Evolutionary conservation across 2,797 vertebrate species (phyloP), one percentile per base, ranked within the genome.

Genomic region (Sebastes trivittatus): DNA sequence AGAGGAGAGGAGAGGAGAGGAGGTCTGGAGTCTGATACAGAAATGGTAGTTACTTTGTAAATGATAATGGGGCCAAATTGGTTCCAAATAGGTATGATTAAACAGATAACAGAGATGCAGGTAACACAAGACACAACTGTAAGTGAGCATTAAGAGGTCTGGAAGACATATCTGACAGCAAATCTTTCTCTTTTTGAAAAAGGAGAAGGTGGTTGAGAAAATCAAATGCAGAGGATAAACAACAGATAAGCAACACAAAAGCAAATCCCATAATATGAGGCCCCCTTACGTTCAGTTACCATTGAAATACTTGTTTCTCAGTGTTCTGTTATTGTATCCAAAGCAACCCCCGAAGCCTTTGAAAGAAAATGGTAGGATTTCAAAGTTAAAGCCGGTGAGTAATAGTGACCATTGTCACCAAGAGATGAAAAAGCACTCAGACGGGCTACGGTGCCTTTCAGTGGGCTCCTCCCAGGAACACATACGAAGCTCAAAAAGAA

Each of bases 231-330:
- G n/a, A 11, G 29, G 23, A 68, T 72, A 74, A 78, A 9, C 4
- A 54, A 71, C 27, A 70, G 27, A 68, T 61, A 74, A 78, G 11
- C 4, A 54, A 67, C 22, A 70, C 72, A 74, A 68, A 63, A 63
- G 25, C 1, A 49, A 63, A 77, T 56, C 54, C 25, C 13, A 52
- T 72, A 23, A 77, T 38, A 6, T 54, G 34, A 80, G 10, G 20
- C 60, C 27, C 11, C 56, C 42, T 62, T 71, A 18, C 59, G 66
- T 46, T 66, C 64, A 60, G 36, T 61, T 23, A 36, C 27, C 38
- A 49, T 5, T 80, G 5, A 72, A 75, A 11, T 23, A 59, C 16
- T 13, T 14, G 2, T 54, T 58, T 77, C 32, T 76, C 52, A 18
- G 13, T 34, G 46, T 69, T 79, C 32, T 13, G 29, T 56, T 22